Conservation (phyloP, 2,888 invertebrate species). For the Himalopsyche japonica region DNA sequence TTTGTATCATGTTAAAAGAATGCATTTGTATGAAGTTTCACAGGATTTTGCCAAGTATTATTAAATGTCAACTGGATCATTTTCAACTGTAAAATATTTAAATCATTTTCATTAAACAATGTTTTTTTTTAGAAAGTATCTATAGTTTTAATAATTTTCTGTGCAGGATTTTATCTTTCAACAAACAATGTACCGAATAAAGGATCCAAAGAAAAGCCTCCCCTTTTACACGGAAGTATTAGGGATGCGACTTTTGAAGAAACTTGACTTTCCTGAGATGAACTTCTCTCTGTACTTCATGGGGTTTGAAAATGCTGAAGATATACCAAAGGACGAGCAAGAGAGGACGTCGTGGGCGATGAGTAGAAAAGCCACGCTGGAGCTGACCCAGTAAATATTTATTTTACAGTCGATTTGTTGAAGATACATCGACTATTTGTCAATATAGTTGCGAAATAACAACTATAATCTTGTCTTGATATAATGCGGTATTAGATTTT, state of each 20-base stretch:
- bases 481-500: no score
- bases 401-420: background rate
- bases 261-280: constrained; percentile 85
- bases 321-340: constrained; percentile 72
- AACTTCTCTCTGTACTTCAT: constrained; percentile 91
- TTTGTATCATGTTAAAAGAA: no score
- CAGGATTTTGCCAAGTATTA: no score
- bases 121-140: no score
- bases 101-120: no score
- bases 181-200: constrained; percentile 96
- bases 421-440: background rate
- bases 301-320: constrained; percentile 79
- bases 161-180: constrained; percentile 87
- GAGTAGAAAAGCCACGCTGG: constrained; percentile 82
- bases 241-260: constrained; percentile 88
- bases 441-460: no score
- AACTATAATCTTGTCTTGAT: no score
- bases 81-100: no score
- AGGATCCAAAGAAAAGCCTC: constrained; percentile 84
- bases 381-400: constrained; percentile 75
- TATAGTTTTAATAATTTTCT: background rate
- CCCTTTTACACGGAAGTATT: constrained; percentile 90
- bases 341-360: constrained; percentile 78
- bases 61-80: no score
- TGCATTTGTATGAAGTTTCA: no score